Base-by-base conservation (phyloP, 2,113 vertebrate genomes). In the Stegastes partitus region DNA sequence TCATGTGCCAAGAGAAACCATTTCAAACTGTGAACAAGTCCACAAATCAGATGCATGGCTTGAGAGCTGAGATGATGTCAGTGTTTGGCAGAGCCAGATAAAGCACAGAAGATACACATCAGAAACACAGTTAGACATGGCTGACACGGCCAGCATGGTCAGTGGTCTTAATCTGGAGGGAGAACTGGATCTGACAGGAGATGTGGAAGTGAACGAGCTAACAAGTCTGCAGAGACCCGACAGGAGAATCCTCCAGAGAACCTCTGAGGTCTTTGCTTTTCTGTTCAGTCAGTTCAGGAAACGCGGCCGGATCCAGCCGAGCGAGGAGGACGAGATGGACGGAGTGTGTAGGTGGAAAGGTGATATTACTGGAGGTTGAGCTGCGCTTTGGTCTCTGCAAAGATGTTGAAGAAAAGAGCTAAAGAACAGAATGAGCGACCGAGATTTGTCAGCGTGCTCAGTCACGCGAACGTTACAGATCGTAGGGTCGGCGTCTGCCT, bases 191-290 rank as follows among this genome's bases (percentile, higher is more conserved):
- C 63, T 83, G 87, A 82, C 84, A 88, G 81, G 42, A 59, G 54
- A 58, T 67, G 77, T 75, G 63, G 68, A 79, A 47, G 72, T 34
- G 72, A 75, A 76, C 19, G 2, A 76, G 78, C 59, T 87, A 87
- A 91, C 80, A 90, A 84, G 90, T 81, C 86, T 64, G 15, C 62
- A 83, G 84, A 77, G 83, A 83, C 44, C 21, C 10, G 34, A 45
- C 10, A 44, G 45, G 54, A 67, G 28, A 62, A 76, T 71, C 44
- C 63, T 74, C 80, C n/a, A 56, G 78, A 51, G 77, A 74, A 6
- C 54, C 57, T 55, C 70, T 65, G 45, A 74, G 49, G 26, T 54
- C 71, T 78, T 44, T 49, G 22, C 22, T 68, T 65, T 59, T 63
- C 57, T 69, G 67, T 57, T 57, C 54, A 69, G 53, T 68, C 67